Evolutionary conservation across 1,140 invertebrate genomes (phyloP), one percentile per base, ranked within the genome.

Genomic region (Schlechtendalia chinensis): DNA sequence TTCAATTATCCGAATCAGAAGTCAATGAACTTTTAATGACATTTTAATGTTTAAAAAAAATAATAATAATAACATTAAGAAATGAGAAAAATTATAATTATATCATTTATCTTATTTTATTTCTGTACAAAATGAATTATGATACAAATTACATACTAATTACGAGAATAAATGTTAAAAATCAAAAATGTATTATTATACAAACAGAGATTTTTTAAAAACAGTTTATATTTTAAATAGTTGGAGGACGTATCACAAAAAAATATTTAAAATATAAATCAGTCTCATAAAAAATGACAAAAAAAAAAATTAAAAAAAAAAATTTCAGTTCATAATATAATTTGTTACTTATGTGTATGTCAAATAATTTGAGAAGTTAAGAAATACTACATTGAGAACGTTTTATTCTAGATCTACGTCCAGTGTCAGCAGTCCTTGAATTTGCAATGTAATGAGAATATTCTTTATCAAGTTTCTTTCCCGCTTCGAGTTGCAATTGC

Each of bases 401-500:
- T 19, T 50, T 63, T n/a, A 1, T 61, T 61, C 63, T 79, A 16
- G 4, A n/a, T 14, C 61, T 77, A 47, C n/a, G 17, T 0, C 12
- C 22, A 2, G 45, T 63, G 19, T 79, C 75, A 29, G 47, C 39
- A 17, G 22, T 59, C 61, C 47, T 47, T 50, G 58, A 79, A 6
- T 45, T 32, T 1, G 79, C 29, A 61, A 83, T 81, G 56, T 83
- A 83, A 75, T 83, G 63, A 16, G 79, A 56, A 77, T 83, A 83
- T 50, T 65, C 86, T 84, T 74, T 71, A 61, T 45, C 87, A 84
- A 71, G 85, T 84, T 11, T 83, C 82, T 39, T 86, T 47, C 58
- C 58, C 11, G 58, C 75, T 63, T 63, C 75, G 4, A 63, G 85
- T 82, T 88, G 87, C 81, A 87, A 86, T 16, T 84, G 82, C 27